Evolutionary conservation across 2,797 vertebrate genomes (phyloP).

Genomic region (Gadopsis marmoratus): DNA sequence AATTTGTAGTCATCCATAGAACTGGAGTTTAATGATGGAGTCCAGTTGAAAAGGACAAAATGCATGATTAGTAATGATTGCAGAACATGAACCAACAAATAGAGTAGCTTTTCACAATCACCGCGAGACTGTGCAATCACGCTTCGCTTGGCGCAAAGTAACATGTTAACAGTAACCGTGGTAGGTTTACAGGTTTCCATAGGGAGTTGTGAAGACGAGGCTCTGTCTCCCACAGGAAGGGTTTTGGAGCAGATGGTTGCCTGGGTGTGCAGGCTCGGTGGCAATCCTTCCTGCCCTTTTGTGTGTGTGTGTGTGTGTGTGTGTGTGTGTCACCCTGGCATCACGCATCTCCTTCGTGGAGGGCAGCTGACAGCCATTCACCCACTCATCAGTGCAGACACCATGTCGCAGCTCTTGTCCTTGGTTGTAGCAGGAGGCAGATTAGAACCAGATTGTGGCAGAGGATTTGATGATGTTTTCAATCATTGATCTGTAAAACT

Average conservation of each 20-base stretch:
- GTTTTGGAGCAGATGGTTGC: conserved; percentile 78
- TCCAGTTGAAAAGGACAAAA: not conserved
- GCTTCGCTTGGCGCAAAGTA: conserved; percentile 42
- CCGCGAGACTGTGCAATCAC: conserved; percentile 21
- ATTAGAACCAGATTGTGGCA: conserved; percentile 66
- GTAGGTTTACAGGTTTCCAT: conserved; percentile 50
- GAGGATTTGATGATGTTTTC: conserved; percentile 65
- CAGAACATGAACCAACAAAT: not conserved
- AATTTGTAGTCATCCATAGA: not conserved
- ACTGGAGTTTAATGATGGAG: not conserved
- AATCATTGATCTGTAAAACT: conserved; percentile 44
- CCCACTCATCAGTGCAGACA: conserved; percentile 65
- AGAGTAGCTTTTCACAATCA: conserved; percentile 12
- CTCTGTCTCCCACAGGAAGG: conserved; percentile 60
- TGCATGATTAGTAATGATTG: not conserved
- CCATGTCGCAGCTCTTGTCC: conserved; percentile 62
- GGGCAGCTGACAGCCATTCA: conserved; percentile 72
- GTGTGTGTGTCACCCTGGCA: conserved; percentile 56
- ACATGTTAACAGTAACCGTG: conserved; percentile 37
- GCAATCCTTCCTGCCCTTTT: conserved; percentile 62
- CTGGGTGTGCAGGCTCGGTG: conserved; percentile 65
- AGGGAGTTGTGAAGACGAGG: conserved; percentile 51
- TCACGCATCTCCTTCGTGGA: conserved; percentile 66
- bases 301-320: conserved; percentile 30
- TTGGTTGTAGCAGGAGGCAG: conserved; percentile 59